Evolutionary conservation across 1,140 invertebrate genomes (phyloP).

Genomic region (Drosophila gunungcola): DNA sequence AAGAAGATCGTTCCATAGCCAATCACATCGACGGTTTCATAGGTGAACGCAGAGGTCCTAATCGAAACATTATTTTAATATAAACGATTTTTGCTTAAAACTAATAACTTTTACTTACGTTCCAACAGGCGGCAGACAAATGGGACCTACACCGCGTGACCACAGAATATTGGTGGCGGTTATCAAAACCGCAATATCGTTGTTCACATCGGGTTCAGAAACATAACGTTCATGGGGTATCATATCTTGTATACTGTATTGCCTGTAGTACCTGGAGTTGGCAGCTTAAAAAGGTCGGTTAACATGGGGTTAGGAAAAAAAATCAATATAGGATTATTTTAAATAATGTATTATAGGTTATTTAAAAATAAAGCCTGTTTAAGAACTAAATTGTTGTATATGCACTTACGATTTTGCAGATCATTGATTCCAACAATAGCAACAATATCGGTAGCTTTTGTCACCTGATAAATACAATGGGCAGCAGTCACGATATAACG

Average conservation of each 20-base stretch:
- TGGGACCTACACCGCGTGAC: slow-evolving; percentile 76
- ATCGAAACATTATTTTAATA: neutral
- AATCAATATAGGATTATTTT: neutral
- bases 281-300: slow-evolving; percentile 32
- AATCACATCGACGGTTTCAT: slow-evolving; percentile 64
- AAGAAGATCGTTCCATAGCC: slow-evolving; percentile 72
- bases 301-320: neutral
- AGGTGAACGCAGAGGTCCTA: slow-evolving; percentile 51
- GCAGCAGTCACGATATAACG: slow-evolving; percentile 67
- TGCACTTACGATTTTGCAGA: slow-evolving; percentile 55
- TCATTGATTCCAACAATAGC: slow-evolving; percentile 65
- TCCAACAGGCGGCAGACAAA: slow-evolving; percentile 66
- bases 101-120: slow-evolving; percentile 45
- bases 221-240: slow-evolving; percentile 51
- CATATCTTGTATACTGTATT: slow-evolving; percentile 58
- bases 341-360: too few species aligned
- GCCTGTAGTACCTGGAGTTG: slow-evolving; percentile 57
- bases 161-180: slow-evolving; percentile 61
- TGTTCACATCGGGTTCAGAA: slow-evolving; percentile 35
- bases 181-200: slow-evolving; percentile 70
- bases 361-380: too few species aligned
- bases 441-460: slow-evolving; percentile 40
- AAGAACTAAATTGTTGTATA: neutral
- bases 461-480: slow-evolving; percentile 50
- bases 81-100: too few species aligned